phyloP scores from a whole-genome alignment of 2,888 invertebrate species.

The Cryptops parisi region DNA sequence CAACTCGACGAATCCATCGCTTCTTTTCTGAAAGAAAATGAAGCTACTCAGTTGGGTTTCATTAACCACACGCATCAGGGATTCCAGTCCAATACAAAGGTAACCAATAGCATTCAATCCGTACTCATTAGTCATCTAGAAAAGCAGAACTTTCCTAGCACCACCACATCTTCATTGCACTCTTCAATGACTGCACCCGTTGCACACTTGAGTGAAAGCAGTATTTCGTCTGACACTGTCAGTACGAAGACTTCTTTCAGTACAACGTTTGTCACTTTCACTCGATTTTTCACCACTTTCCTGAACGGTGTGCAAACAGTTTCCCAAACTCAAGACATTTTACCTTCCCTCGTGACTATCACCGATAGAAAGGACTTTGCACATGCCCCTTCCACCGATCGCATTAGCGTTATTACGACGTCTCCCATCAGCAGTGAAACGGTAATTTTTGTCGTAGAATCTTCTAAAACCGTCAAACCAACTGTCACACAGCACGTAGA shows the following conservation, averaged over 20 bases:
- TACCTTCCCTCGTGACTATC: background rate
- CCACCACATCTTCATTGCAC: conserved; percentile 1
- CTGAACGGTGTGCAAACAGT: background rate
- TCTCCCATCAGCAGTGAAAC: no score
- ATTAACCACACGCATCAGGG: no score
- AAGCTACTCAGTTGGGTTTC: background rate
- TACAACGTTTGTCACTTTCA: conserved; percentile 1
- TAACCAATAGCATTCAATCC: background rate
- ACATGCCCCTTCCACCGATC: no score
- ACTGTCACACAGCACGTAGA: no score
- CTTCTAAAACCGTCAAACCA: no score
- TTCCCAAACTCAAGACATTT: background rate
- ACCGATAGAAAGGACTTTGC: background rate
- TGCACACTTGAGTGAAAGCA: background rate
- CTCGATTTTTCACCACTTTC: background rate
- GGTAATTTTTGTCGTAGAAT: no score
- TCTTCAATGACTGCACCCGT: background rate
- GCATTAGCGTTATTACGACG: no score
- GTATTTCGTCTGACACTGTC: background rate
- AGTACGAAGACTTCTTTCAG: background rate
- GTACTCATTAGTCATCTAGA: background rate
- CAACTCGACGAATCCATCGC: background rate
- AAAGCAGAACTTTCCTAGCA: background rate
- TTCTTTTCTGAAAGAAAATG: background rate
- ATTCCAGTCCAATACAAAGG: background rate